Evolutionary conservation across 2,888 invertebrate genomes (phyloP).

Genomic region (Cryptocheilus praepositus): DNA sequence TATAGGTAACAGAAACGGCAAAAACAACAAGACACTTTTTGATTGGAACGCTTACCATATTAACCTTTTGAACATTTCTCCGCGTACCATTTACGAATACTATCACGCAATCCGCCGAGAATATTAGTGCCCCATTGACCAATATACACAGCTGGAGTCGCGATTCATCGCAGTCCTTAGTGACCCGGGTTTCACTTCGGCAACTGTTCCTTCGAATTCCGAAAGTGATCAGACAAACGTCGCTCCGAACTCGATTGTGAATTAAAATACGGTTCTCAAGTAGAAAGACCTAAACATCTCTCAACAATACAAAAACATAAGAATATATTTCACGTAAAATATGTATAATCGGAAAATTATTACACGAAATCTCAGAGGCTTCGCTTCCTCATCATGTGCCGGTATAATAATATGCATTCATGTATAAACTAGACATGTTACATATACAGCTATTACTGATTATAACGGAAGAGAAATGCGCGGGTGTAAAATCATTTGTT

Average conservation of each 20-base stretch:
- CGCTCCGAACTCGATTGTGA: no score
- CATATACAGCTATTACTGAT: no score
- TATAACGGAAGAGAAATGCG: no score
- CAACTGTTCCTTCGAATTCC: neutral
- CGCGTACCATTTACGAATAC: conserved; percentile 33
- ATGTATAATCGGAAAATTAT: neutral
- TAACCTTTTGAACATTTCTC: conserved; percentile 37
- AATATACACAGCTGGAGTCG: conserved; percentile 25
- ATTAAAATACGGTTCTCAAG: neutral
- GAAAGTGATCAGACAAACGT: no score
- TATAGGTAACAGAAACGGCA: no score
- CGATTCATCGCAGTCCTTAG: conserved; percentile 19
- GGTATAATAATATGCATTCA: no score
- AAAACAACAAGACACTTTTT: no score
- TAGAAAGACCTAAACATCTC: neutral
- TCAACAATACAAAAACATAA: neutral
- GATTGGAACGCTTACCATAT: no score
- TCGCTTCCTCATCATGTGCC: no score
- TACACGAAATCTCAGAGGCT: neutral
- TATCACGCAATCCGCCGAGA: conserved; percentile 35
- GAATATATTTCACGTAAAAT: neutral
- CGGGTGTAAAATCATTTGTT: no score
- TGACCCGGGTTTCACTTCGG: conserved; percentile 47
- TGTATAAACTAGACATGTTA: no score
- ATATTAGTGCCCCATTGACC: conserved; percentile 50